Base-by-base conservation (phyloP, 2,113 vertebrate genomes). In the Baryphthengus martii region DNA sequence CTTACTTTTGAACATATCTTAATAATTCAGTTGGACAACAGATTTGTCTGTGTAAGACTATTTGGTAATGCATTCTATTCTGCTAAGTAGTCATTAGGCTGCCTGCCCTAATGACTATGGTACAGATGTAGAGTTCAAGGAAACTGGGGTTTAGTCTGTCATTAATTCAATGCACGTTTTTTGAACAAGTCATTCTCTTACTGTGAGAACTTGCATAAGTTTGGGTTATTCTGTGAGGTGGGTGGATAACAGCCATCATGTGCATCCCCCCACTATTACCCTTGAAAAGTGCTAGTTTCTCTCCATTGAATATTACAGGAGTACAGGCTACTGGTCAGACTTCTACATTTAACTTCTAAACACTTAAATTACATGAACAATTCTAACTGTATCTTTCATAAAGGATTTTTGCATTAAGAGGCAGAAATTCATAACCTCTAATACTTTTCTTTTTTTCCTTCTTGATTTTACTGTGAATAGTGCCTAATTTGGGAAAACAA, bases 21-120 rank as follows among this genome's bases (percentile, higher is more conserved):
- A 91, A 81, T 92, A 85, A 95, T 89, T 95, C 49, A 85, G 49
- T 28, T 65, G 65, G 85, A 91, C 78, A 96, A 90, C 90, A 91
- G 53, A 61, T 95, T 87, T 92, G 26, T 92, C 77, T 95, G 33
- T 0, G 0, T 40, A 47, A 72, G 31, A 72, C 31, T 91, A 26
- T 80, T 93, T 91, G 31, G 28, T 61, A 95, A 79, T 2, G 4
- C 26, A 49, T 80, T 94, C n/a, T 59, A 21, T 85, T 90, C 52
- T 91, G 68, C 84, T 87, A 68, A 68, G 62, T 44, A 87, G 70
- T 81, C 58, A 92, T 95, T 89, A 93, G 66, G 14, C 44, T 92
- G 68, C 80, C 66, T 93, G 20, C 55, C 66, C 24, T 95, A 91
- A 91, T 82, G 61, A 67, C 40, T 87, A 2, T 85, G 73, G 72